Percentiles rank a stretch among this genome's conserved stretches.
These are phyloP conservation scores for Stenotaenia linearis DNA, from an alignment of 2,888 invertebrate genomes.

Conservation along the genomic window DNA sequence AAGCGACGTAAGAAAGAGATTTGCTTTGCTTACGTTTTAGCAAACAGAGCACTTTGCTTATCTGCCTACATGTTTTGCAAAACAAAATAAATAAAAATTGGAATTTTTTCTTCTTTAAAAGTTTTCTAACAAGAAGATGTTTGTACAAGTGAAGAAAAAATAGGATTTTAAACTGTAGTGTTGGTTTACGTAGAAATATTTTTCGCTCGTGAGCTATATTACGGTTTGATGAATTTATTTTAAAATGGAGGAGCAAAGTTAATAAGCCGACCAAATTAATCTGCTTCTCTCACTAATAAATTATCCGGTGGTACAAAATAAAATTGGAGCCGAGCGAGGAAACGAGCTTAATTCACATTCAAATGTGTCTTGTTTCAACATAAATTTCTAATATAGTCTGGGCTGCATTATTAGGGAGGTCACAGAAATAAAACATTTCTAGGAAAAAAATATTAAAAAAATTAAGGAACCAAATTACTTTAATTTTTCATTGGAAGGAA, in stretches of 20 bases:
- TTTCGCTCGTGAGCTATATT: background rate
- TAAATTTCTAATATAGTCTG: background rate
- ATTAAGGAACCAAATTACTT: background rate
- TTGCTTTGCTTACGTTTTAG: background rate
- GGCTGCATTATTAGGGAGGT: background rate
- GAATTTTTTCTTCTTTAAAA: too few species aligned
- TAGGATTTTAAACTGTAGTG: background rate
- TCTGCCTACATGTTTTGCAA: background rate
- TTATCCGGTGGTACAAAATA: slow-evolving; percentile 13
- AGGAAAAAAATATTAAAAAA: background rate
- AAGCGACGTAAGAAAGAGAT: background rate
- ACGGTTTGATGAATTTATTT: slow-evolving; percentile 1
- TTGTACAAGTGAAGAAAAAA: too few species aligned
- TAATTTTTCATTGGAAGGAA: too few species aligned
- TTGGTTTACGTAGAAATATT: background rate
- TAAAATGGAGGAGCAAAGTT: slow-evolving; percentile 16
- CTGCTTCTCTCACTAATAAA: slow-evolving; percentile 16
- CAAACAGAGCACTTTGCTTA: background rate
- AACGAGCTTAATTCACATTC: background rate
- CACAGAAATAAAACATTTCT: background rate
- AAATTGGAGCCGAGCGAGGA: slow-evolving; percentile 10
- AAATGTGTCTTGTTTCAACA: background rate
- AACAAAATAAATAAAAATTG: background rate
- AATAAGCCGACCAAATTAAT: slow-evolving; percentile 20
- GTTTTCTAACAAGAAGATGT: too few species aligned